Evolutionary conservation across 64 coral and sea anemone species (phyloP), one percentile per base, ranked within the genome.

Genomic region (Exaiptasia diaphana): DNA sequence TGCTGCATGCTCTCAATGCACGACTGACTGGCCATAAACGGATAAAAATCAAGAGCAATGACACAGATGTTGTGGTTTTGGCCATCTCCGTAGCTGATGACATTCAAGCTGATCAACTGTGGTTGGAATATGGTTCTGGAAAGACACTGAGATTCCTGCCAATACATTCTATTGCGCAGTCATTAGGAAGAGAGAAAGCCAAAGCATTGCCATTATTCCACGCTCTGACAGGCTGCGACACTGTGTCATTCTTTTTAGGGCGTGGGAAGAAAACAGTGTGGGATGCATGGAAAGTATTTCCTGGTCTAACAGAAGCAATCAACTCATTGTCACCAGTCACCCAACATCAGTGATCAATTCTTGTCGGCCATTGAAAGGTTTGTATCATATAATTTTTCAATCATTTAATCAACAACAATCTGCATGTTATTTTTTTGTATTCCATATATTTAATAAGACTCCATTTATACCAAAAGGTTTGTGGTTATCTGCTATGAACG

Each of bases 201-300:
- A 43, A 37, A 6, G 4, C 73, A 4, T 68, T 78, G 29, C 73
- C 83, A 4, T 73, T 86, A 41, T 86, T 86, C 56, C 83, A 86
- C 42, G 83, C 71, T n/a, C 41, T 76, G 17, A 86, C 74, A 33
- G 85, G 85, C 9, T 87, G 59, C 20, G 61, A 87, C 33, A 74
- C 76, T 15, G 68, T 89, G 50, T 81, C 86, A 21, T 89, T 89
- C 34, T 89, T 81, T 36, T 14, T 61, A 15, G 26, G 37, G 0
- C 45, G 38, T 72, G 85, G 75, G 0, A 86, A 80, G 52, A 88
- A 88, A 64, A 57, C 36, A 24, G 50, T 33, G 53, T 88, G 85
- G 85, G 65, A 88, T 80, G 85, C 76, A 18, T 80, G 75, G 75
- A 29, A 70, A 3, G 75, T 80, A n/a, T 88, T 88, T 69, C 85